Evolutionary conservation across 2,888 invertebrate species (phyloP).

Genomic region (Torymus texanus): DNA sequence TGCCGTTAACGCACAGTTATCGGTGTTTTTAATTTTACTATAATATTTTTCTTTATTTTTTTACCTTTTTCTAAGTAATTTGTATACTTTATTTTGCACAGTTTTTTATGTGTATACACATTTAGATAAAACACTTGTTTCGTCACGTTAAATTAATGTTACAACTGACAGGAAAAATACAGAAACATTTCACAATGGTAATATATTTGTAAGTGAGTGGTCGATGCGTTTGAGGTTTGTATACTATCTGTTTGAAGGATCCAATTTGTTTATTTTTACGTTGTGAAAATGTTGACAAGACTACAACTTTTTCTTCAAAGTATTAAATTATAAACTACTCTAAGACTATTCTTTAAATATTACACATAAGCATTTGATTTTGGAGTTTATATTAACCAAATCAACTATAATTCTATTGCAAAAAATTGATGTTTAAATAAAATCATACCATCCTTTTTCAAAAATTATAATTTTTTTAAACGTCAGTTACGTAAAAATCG

Average conservation of each 20-base stretch:
- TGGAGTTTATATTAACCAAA: not conserved
- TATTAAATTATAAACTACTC: too few relatives aligned
- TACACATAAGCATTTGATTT: not conserved
- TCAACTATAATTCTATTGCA: too few relatives aligned
- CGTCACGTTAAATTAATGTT: conserved; percentile 14
- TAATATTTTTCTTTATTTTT: conserved; percentile 34
- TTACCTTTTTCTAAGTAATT: conserved; percentile 43
- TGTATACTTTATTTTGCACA: conserved; percentile 49
- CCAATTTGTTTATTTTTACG: conserved; percentile 13
- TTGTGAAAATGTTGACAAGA: conserved; percentile 23
- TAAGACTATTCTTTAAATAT: too few relatives aligned
- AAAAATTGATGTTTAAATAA: too few relatives aligned
- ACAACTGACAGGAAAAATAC: conserved; percentile 33
- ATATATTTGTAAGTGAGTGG: conserved; percentile 27
- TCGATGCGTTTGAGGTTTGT: conserved; percentile 44
- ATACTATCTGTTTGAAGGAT: conserved; percentile 28
- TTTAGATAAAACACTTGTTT: conserved; percentile 42
- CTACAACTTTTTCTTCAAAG: too few relatives aligned
- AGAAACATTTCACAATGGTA: conserved; percentile 45
- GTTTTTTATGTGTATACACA: conserved; percentile 45
- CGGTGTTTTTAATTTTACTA: conserved; percentile 56
- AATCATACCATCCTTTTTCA: too few relatives aligned
- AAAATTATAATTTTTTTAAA: too few relatives aligned
- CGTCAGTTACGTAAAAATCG: too few relatives aligned
- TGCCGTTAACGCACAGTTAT: conserved; percentile 56